A percentile compares a stretch with the other conserved stretches of the same genome.
phyloP scores from a whole-genome alignment of 2,888 invertebrate genomes.

The Eupithecia abbreviata region DNA sequence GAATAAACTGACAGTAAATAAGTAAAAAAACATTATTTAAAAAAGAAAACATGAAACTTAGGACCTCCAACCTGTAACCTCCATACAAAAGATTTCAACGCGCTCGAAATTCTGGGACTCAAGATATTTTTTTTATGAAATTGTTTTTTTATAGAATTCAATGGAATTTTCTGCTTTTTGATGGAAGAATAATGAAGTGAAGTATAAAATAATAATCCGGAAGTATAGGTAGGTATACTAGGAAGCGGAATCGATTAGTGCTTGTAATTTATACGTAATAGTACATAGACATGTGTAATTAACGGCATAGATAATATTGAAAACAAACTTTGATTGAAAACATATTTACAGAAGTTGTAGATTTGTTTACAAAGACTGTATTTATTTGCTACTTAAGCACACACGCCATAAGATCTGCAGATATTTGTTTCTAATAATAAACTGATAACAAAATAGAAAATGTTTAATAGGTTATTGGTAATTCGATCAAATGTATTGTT shows the following conservation, averaged over 20 bases:
- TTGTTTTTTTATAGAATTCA: not conserved
- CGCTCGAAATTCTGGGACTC: not conserved
- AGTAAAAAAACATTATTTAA: not conserved
- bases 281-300: constrained; percentile 36
- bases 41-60: not conserved
- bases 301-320: constrained; percentile 32
- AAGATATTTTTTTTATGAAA: not conserved
- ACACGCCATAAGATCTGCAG: not conserved
- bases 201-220: constrained; percentile 36
- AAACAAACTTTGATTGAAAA: constrained; percentile 18
- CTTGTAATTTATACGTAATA: constrained; percentile 31
- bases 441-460: no score
- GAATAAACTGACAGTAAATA: not conserved
- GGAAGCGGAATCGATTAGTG: constrained; percentile 44
- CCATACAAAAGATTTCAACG: constrained; percentile 26
- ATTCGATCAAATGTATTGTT: no score
- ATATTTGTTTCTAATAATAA: no score
- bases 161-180: constrained; percentile 16
- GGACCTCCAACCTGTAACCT: not conserved
- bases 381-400: not conserved
- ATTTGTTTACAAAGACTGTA: not conserved
- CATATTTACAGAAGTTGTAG: constrained; percentile 18
- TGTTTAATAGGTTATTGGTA: no score
- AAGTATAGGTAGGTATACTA: constrained; percentile 31
- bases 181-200: constrained; percentile 5